Base-by-base conservation (phyloP, 2,113 vertebrate genomes). In the Indicator indicator region DNA sequence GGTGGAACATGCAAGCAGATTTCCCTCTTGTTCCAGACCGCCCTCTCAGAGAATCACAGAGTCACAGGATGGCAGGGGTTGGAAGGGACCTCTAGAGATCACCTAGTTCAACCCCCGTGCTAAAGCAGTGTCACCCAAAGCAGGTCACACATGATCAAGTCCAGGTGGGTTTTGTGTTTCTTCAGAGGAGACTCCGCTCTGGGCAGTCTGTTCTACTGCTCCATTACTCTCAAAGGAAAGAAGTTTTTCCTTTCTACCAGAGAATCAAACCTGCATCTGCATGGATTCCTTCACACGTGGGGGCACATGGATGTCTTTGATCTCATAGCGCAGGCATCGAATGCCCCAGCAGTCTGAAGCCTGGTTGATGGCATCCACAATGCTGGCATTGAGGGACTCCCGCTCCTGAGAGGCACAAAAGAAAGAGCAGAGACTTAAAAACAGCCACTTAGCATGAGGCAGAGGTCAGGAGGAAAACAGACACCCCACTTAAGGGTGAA, bases 221-320 rank as follows among this genome's bases (percentile, higher is more conserved):
- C 64, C 19, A 42, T 19, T 26, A 44, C 12, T 18, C 40, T 30
- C 64, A 42, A 19, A 20, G 17, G 18, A 32, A 64, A 42, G 16
- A 65, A 44, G 64, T 20, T 67, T 30, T 42, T 30, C 38, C 28
- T 32, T 67, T 44, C 13, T 15, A 14, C 11, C 42, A 60, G 18
- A 46, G 15, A 78, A 28, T 30, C 68, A 80, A 91, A 99, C 99
- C 99, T 99, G 99, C 99, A 99, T 99, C 97, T 99, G 99, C 99
- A 99, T 99, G 78, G 99, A 99, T 46, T 99, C 99, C 93, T 99
- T 99, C 85, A 99, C 99, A 0, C 99, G 98, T 1, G 99, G 99
- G 6, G 99, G 99, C n/a, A 99, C 99, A 0, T 99, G 98, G 73
- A 99, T 99, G 92, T 99, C 99, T 96, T 99, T 99, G 96, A 99